phyloP scores from a whole-genome alignment of 2,888 invertebrate genomes.

The Monoplex corrugatus region DNA sequence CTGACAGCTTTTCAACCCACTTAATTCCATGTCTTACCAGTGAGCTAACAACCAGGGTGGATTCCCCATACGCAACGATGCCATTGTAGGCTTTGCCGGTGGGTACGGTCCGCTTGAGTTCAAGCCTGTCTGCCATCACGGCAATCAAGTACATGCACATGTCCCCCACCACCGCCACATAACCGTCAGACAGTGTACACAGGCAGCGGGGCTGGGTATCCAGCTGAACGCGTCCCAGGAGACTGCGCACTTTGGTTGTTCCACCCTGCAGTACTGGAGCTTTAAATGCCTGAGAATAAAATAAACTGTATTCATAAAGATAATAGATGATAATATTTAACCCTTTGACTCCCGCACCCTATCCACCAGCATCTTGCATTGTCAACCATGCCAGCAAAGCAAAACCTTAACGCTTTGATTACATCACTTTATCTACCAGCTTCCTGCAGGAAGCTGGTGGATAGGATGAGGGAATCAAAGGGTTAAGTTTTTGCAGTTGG shows the following conservation, averaged over 20 bases:
- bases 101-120: constrained; percentile 42
- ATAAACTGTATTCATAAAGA: no score
- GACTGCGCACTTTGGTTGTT: neutral
- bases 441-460: no score
- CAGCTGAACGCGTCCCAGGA: constrained; percentile 36
- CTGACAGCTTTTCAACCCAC: neutral
- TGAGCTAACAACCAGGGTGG: constrained; percentile 38
- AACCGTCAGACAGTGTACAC: constrained; percentile 28
- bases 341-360: no score
- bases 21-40: neutral
- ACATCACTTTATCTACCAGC: no score
- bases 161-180: constrained; percentile 45
- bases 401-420: no score
- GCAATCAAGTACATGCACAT: constrained; percentile 47
- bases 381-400: no score
- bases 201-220: constrained; percentile 50
- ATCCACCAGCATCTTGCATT: no score
- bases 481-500: no score
- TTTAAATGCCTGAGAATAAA: neutral
- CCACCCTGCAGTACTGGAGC: neutral
- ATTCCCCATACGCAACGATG: constrained; percentile 45
- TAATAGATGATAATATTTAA: no score
- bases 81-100: constrained; percentile 50
- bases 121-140: constrained; percentile 40
- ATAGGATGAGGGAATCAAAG: no score